phyloP scores from a whole-genome alignment of 2,888 invertebrate genomes.

The Adela reaumurella region DNA sequence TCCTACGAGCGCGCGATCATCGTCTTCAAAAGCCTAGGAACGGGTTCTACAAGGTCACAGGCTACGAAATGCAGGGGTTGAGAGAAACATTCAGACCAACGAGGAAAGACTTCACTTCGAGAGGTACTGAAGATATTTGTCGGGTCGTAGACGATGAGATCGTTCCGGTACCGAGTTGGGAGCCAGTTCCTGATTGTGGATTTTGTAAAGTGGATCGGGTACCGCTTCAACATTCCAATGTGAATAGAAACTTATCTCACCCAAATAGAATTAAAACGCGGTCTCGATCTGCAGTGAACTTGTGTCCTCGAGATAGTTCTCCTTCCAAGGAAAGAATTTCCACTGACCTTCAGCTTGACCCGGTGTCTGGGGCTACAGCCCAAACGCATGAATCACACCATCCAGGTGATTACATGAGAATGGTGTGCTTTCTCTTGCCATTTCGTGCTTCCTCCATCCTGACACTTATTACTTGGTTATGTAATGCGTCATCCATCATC shows the following conservation, averaged over 20 bases:
- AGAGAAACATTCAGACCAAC: not conserved
- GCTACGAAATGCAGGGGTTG: conserved; percentile 18
- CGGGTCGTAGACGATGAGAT: conserved; percentile 37
- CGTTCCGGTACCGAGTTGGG: conserved; percentile 38
- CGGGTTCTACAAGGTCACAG: conserved; percentile 10
- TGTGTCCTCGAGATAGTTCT: not conserved
- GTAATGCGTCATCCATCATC: too few species aligned
- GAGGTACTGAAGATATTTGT: conserved; percentile 31
- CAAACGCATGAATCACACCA: not conserved
- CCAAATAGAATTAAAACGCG: not conserved
- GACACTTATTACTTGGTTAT: too few species aligned
- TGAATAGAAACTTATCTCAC: not conserved
- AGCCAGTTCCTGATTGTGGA: conserved; percentile 23
- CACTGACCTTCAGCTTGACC: not conserved
- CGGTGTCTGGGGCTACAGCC: not conserved
- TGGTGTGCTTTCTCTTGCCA: not conserved
- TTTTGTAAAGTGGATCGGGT: conserved; percentile 13
- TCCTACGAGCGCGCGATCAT: conserved; percentile 35
- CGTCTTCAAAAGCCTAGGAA: conserved; percentile 28
- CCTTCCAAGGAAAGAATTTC: not conserved
- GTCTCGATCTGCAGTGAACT: not conserved
- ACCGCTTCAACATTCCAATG: not conserved
- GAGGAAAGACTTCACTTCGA: not conserved
- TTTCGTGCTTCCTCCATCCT: too few species aligned
- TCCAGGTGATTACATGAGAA: not conserved